Evolutionary conservation across 2,797 vertebrate species (phyloP).

Genomic region (Staurois parvus): DNA sequence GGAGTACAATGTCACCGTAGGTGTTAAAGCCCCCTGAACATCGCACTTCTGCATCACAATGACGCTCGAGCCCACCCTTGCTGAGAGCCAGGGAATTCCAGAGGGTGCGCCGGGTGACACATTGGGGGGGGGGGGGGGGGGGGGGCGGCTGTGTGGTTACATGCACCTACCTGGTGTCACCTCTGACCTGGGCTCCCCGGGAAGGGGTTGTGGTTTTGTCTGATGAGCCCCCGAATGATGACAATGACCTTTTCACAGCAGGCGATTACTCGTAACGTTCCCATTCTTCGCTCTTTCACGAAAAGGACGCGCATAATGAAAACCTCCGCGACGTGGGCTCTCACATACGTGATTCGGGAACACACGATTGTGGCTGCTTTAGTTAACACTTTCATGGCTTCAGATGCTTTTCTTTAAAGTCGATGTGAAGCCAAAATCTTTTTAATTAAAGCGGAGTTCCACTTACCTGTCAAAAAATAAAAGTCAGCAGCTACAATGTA

Average conservation of each 20-base stretch:
- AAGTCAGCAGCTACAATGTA: too few species aligned
- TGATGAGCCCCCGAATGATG: not conserved
- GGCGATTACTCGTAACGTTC: not conserved
- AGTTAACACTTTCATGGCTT: not conserved
- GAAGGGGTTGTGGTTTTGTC: not conserved
- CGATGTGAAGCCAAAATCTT: too few species aligned
- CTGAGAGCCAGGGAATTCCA: conserved; percentile 32
- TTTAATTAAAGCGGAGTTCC: too few species aligned
- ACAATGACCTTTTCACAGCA: conserved; percentile 27
- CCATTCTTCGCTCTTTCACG: not conserved
- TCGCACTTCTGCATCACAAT: conserved; percentile 20
- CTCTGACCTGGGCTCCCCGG: conserved; percentile 5
- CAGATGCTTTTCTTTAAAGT: too few species aligned
- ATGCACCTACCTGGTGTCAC: not conserved
- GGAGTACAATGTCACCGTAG: not conserved
- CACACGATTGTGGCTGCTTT: too few species aligned
- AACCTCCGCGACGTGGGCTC: not conserved
- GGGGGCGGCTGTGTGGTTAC: not conserved
- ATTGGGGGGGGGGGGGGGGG: not conserved
- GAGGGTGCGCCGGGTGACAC: not conserved
- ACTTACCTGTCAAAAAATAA: too few species aligned
- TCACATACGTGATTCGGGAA: not conserved
- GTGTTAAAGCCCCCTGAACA: conserved; percentile 21
- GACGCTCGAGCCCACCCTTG: conserved; percentile 32
- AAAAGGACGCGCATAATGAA: not conserved